phyloP scores from a whole-genome alignment of 2,113 vertebrate species.

The Lipotes vexillifer region DNA sequence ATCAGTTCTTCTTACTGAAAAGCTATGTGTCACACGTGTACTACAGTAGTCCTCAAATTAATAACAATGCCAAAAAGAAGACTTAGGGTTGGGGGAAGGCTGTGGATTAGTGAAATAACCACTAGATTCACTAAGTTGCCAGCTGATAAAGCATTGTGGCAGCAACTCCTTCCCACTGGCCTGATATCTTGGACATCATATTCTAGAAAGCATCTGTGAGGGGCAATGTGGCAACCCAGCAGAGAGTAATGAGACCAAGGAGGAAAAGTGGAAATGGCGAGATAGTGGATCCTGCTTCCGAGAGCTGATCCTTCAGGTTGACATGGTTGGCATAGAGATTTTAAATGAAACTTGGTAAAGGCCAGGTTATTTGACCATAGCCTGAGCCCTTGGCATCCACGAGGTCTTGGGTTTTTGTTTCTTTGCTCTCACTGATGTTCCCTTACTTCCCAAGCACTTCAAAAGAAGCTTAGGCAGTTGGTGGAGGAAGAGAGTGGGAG shows the following conservation, averaged over 20 bases:
- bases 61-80: background rate
- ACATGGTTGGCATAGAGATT: background rate
- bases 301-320: background rate
- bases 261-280: conserved; percentile 17
- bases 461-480: background rate
- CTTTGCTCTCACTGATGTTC: background rate
- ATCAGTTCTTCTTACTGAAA: background rate
- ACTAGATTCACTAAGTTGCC: background rate
- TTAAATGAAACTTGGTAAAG: background rate
- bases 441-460: conserved; percentile 23
- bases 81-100: accelerated
- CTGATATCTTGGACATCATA: background rate
- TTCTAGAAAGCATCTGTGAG: background rate
- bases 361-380: background rate
- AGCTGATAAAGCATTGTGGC: background rate
- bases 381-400: background rate
- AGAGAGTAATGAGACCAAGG: background rate
- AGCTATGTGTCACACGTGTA: background rate
- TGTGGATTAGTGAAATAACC: background rate
- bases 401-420: background rate
- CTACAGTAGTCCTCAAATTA: background rate
- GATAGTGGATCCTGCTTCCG: background rate
- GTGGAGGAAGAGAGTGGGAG: no score
- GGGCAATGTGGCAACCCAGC: background rate
- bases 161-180: background rate